Evolutionary conservation across 1,140 invertebrate species (phyloP), one percentile per base, ranked within the genome.

Genomic region (Eumaeus atala): DNA sequence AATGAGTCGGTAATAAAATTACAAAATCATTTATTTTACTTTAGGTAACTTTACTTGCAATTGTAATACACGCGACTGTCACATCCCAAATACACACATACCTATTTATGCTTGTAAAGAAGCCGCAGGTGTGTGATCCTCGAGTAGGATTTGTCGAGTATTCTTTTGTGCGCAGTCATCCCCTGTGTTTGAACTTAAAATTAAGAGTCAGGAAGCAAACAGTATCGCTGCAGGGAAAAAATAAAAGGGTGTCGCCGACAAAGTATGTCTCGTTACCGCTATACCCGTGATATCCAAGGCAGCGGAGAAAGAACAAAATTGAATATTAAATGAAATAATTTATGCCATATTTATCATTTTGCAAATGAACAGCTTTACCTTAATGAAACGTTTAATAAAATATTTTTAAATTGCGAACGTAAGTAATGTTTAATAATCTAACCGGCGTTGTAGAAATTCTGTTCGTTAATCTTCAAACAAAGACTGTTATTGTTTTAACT

Each of bases 311-410:
- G 81, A 86, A 84, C 74, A 56, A 76, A 86, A 86, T 86, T 83
- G 83, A 86, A 86, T 86, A 84, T 78, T 86, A 86, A 86, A 86
- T 86, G 83, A 86, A 86, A 84, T 86, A 86, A 86, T 86, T 86
- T 86, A 86, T 86, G 83, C 72, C 83, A 84, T 86, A 86, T 86
- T 86, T 86, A 86, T 86, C 76, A 86, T 86, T 86, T 83, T 77
- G 83, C 80, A 84, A 86, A 86, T 83, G 82, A 83, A 80, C 77
- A 75, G 66, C 67, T 77, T 80, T 72, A 84, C 81, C 83, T 86
- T 86, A 82, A 86, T 86, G 83, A 86, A 85, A 76, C 70, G 73
- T 62, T 74, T 64, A 70, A 68, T 47, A 28, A 48, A 28, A 55
- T 49, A 48, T 48, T 55, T 55, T 21, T 35, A 35, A 40, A 44